phyloP scores from a whole-genome alignment of 2,888 invertebrate genomes.

The Erynnis tages region DNA sequence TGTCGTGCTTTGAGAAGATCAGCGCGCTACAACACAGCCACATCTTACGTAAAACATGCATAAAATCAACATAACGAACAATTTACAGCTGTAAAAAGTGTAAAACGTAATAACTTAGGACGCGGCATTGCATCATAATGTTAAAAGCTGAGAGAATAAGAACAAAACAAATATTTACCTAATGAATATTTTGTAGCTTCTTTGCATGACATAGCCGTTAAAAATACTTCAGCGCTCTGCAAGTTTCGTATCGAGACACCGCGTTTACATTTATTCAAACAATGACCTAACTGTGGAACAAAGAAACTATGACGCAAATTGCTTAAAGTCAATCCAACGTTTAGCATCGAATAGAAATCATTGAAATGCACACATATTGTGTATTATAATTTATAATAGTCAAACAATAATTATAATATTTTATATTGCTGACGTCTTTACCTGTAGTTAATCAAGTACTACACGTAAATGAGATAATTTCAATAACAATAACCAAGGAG shows the following conservation, averaged over 20 bases:
- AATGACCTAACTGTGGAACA: conserved; percentile 34
- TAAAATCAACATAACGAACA: not conserved
- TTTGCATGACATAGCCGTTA: conserved; percentile 25
- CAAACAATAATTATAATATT: too few species aligned
- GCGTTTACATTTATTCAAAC: conserved; percentile 27
- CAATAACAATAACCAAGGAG: too few species aligned
- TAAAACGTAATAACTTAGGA: not conserved
- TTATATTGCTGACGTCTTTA: too few species aligned
- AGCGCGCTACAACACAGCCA: not conserved
- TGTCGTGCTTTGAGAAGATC: not conserved
- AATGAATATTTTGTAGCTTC: conserved; percentile 20
- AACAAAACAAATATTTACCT: conserved; percentile 22
- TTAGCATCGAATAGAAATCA: not conserved
- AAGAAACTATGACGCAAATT: conserved; percentile 39
- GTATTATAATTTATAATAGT: too few species aligned
- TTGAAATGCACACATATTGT: not conserved
- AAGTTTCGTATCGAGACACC: conserved; percentile 17
- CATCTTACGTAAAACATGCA: not conserved
- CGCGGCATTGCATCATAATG: not conserved
- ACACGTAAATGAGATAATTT: too few species aligned
- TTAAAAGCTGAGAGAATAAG: conserved; percentile 11
- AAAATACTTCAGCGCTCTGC: conserved; percentile 20
- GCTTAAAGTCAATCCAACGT: conserved; percentile 20
- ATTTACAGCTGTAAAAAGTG: not conserved
- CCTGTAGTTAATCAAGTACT: too few species aligned